Evolutionary conservation across 2,113 vertebrate species (phyloP), one percentile per base, ranked within the genome.

Genomic region (Pterocles orientalis): DNA sequence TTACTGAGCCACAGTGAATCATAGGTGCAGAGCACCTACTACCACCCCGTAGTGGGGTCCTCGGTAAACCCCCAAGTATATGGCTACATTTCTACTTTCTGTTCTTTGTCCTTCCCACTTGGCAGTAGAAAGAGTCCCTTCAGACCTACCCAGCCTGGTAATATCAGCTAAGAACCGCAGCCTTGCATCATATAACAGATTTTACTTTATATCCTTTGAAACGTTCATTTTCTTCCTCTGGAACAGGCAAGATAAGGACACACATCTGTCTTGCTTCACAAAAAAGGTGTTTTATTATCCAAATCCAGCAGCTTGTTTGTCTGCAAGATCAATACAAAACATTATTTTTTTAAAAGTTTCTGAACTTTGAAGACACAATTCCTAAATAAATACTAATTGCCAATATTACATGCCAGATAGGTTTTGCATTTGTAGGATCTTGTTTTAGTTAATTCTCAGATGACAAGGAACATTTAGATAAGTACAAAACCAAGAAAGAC

Each of bases 181-280:
- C 58, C 57, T 87, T 68, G 58, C 58, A 71, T 39, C 57, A 29
- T 41, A 14, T 13, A 84, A 45, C 31, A 91, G 45, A 66, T 69
- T 91, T 88, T 81, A 53, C 23, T 79, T 94, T 47, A 24, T 43
- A 43, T 66, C 48, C 50, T 94, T 89, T 82, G 70, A 94, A 90
- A 95, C 5, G 4, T 50, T 97, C 41, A 58, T 71, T 90, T 96
- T 85, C 62, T 94, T 95, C 31, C 45, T 85, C 84, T 92, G 84
- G 45, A 96, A 88, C 31, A 86, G 39, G 66, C 28, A 86, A 95
- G 82, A 94, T 95, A 94, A 95, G 80, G 64, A 76, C 5, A 0
- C 25, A 53, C n/a, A 87, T 34, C 66, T 88, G 78, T n/a, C 39
- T 82, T 89, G 36, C 47, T 54, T 84, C 4, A 1, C 12, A 87